A percentile compares a stretch with the other conserved stretches of the same genome.
Evolutionary conservation across 2,888 invertebrate genomes (phyloP).

Genomic region (Loripinus fragilis): DNA sequence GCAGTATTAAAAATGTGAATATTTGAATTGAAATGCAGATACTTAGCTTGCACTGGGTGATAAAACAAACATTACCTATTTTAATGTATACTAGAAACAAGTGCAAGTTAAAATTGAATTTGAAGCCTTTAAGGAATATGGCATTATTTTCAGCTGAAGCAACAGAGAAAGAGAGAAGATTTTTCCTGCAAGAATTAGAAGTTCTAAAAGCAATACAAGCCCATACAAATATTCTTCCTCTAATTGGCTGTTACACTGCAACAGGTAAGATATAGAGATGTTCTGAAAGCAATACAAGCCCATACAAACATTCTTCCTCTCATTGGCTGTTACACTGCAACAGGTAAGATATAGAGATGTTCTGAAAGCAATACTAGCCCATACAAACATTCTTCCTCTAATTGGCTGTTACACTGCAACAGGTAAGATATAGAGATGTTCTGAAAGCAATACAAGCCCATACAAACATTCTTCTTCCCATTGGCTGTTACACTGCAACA

Average conservation of each 20-base stretch:
- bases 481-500: slow-evolving; percentile 77
- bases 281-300: slow-evolving; percentile 75
- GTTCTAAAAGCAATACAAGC: slow-evolving; percentile 77
- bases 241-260: slow-evolving; percentile 78
- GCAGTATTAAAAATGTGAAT: too few species aligned
- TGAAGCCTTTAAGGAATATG: too few species aligned
- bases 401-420: slow-evolving; percentile 78
- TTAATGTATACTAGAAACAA: too few species aligned
- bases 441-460: slow-evolving; percentile 77
- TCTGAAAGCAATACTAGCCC: slow-evolving; percentile 75
- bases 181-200: slow-evolving; percentile 77
- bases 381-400: slow-evolving; percentile 74
- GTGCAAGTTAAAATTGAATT: too few species aligned
- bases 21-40: too few species aligned
- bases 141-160: slow-evolving; percentile 71
- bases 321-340: slow-evolving; percentile 77
- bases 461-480: slow-evolving; percentile 73
- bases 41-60: too few species aligned
- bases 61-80: too few species aligned
- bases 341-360: slow-evolving; percentile 77
- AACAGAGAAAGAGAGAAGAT: slow-evolving; percentile 74
- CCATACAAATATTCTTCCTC: slow-evolving; percentile 74
- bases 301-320: slow-evolving; percentile 76
- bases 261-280: slow-evolving; percentile 77
- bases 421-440: slow-evolving; percentile 76